Conservation (phyloP, 2,797 vertebrate genomes). For the Clarias fuscus region DNA sequence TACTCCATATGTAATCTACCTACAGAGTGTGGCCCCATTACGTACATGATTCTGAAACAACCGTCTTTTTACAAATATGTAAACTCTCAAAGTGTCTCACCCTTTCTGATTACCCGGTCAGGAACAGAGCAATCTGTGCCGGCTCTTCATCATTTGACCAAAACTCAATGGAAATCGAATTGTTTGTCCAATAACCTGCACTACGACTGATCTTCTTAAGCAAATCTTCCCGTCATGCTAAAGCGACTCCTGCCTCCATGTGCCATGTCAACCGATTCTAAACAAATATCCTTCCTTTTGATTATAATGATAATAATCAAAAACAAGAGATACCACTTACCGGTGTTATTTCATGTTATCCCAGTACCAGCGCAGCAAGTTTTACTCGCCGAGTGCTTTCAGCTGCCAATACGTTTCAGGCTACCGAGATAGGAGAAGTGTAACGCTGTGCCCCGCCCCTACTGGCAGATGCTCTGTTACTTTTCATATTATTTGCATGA, state of each 20-base stretch:
- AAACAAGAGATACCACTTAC: neutral
- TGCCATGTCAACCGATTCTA: neutral
- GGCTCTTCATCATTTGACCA: neutral
- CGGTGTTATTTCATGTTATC: neutral
- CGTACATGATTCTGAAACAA: neutral
- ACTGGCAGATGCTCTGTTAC: accelerated
- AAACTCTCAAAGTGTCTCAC: neutral
- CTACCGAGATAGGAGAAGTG: neutral
- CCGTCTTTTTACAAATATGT: neutral
- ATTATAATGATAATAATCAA: no score
- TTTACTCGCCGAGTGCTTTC: neutral
- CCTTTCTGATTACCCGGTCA: neutral
- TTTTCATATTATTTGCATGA: neutral
- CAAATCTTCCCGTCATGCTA: neutral
- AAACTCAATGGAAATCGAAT: neutral
- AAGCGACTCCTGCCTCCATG: neutral
- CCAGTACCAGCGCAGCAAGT: neutral
- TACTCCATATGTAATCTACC: neutral
- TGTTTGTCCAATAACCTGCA: neutral
- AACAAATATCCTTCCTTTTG: neutral
- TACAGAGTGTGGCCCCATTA: neutral
- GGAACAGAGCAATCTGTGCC: neutral
- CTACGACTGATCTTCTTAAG: neutral
- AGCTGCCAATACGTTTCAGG: neutral
- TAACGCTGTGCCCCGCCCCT: no score